These are phyloP conservation scores for Podabrus alpinus DNA, from an alignment of 2,888 invertebrate species.

Conservation along the genomic window DNA sequence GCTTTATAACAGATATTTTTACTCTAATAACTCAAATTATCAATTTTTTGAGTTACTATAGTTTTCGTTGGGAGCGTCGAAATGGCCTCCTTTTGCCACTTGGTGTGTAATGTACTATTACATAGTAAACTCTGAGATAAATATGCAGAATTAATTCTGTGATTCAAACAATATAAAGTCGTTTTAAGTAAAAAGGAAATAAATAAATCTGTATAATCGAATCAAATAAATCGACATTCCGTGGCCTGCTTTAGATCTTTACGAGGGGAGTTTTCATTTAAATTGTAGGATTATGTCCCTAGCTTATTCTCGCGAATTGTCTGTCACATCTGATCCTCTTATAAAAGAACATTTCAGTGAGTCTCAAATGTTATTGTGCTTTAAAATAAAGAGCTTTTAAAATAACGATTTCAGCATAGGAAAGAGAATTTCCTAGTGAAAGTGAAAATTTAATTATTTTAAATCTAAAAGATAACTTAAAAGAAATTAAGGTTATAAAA, in stretches of 20 bases:
- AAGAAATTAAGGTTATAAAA: no score
- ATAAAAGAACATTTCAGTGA: conserved; percentile 28
- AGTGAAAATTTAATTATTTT: not conserved
- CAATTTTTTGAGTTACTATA: no score
- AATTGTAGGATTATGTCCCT: conserved; percentile 34
- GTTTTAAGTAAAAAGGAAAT: conserved; percentile 10
- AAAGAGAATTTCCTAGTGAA: not conserved
- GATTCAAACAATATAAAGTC: conserved; percentile 8
- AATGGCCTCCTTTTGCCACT: no score
- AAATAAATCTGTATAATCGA: conserved; percentile 19
- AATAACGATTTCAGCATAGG: conserved; percentile 27
- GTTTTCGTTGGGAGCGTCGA: no score
- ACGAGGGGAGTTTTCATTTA: conserved; percentile 29
- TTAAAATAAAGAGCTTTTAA: conserved; percentile 28
- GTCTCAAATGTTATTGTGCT: conserved; percentile 33
- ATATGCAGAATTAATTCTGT: no score
- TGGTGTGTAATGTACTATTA: no score
- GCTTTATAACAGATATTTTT: no score
- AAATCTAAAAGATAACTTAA: no score
- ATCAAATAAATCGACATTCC: conserved; percentile 22
- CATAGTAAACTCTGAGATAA: not conserved
- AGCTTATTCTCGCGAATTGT: conserved; percentile 32
- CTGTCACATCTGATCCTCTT: conserved; percentile 34
- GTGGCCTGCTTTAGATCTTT: conserved; percentile 15
- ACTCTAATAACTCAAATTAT: no score